Conservation (phyloP, 2,888 invertebrate genomes). For the Apotomis capreana region DNA sequence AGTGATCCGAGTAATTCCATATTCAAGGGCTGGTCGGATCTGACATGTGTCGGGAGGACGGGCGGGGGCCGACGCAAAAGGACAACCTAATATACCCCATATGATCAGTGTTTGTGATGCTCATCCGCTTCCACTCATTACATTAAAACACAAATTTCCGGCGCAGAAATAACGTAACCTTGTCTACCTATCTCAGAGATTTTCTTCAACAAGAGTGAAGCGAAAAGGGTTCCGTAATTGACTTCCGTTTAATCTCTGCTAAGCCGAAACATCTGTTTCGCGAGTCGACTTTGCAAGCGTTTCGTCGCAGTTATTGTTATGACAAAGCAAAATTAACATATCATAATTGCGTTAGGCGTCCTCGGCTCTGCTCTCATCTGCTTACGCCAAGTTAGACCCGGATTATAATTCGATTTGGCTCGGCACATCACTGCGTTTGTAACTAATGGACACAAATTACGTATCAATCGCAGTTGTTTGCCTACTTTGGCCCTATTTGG, state of each 20-base stretch:
- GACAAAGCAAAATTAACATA: constrained; percentile 65
- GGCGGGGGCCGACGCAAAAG: constrained; percentile 19
- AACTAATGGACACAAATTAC: constrained; percentile 31
- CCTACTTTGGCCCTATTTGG: constrained; percentile 9
- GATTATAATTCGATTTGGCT: constrained; percentile 64
- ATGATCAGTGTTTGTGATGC: constrained; percentile 16
- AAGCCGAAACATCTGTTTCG: constrained; percentile 47
- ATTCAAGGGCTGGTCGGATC: constrained; percentile 54
- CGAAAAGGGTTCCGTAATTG: constrained; percentile 36
- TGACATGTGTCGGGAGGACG: constrained; percentile 50
- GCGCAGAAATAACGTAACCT: constrained; percentile 9
- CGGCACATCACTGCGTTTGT: constrained; percentile 47
- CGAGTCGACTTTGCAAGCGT: constrained; percentile 50
- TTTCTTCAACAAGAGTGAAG: constrained; percentile 17
- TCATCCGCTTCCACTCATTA: constrained; percentile 27
- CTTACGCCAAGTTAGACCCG: constrained; percentile 53
- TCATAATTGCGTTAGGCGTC: constrained; percentile 61
- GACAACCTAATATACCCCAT: constrained; percentile 24
- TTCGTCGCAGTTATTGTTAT: constrained; percentile 52
- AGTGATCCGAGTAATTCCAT: constrained; percentile 56
- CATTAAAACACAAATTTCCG: constrained; percentile 24
- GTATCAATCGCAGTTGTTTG: constrained; percentile 27
- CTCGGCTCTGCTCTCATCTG: constrained; percentile 60
- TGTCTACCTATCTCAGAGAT: not conserved
- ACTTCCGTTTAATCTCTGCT: constrained; percentile 41